Evolutionary conservation across 2,888 invertebrate genomes (phyloP).

Genomic region (Callosobruchus maculatus): DNA sequence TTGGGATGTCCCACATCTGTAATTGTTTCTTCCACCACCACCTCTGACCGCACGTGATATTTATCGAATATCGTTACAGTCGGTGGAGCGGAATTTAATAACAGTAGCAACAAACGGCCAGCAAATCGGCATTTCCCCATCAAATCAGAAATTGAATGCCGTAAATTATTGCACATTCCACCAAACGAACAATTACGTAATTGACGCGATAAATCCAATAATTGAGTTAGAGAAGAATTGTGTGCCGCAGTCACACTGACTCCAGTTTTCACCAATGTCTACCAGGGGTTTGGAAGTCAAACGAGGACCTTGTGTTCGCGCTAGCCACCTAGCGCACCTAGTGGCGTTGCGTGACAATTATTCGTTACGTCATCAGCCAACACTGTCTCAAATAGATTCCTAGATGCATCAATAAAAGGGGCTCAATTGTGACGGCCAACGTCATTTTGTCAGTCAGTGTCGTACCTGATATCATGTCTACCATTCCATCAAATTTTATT

Average conservation of each 20-base stretch:
- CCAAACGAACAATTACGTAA: constrained; percentile 15
- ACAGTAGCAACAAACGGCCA: background rate
- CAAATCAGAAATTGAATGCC: constrained; percentile 8
- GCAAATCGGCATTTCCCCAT: background rate
- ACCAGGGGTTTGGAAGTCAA: too few relatives aligned
- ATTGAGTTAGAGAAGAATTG: constrained; percentile 19
- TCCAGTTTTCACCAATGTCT: too few relatives aligned
- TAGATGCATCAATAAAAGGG: too few relatives aligned
- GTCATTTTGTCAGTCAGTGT: too few relatives aligned
- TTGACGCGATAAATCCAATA: constrained; percentile 19
- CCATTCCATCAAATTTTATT: too few relatives aligned
- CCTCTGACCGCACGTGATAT: background rate
- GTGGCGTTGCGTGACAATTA: too few relatives aligned
- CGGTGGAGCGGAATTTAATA: background rate
- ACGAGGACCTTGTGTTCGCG: too few relatives aligned
- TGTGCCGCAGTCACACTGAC: background rate
- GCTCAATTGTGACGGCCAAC: too few relatives aligned
- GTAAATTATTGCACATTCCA: constrained; percentile 18
- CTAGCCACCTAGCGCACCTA: too few relatives aligned
- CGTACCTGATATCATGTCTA: too few relatives aligned
- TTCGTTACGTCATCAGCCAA: too few relatives aligned
- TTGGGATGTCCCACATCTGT: background rate
- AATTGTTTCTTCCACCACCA: background rate
- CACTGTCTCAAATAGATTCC: too few relatives aligned
- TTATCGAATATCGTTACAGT: background rate